A percentile compares a stretch with the other conserved stretches of the same genome.
These are phyloP conservation scores for Astatoreochromis straeleni DNA, from an alignment of 2,113 vertebrate species.

Conservation along the genomic window DNA sequence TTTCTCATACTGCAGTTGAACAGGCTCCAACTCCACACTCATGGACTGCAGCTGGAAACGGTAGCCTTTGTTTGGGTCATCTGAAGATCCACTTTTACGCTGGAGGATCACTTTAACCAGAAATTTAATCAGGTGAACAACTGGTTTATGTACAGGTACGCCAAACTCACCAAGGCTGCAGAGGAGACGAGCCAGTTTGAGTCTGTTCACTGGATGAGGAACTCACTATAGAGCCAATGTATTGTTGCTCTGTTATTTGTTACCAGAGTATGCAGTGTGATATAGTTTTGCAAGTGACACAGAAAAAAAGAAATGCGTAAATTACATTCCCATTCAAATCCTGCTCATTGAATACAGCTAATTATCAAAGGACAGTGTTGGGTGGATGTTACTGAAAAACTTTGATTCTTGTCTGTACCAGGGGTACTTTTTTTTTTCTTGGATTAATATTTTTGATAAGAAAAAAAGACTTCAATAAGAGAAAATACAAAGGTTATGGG, in stretches of 20 bases:
- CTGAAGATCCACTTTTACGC: neutral
- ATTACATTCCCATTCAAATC: neutral
- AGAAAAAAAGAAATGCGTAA: neutral
- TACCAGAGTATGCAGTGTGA: neutral
- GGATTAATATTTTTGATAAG: neutral
- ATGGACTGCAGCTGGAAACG: neutral
- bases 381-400: neutral
- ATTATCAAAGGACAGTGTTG: neutral
- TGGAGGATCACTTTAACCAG: neutral
- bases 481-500: neutral
- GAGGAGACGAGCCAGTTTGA: neutral
- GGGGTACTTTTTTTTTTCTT: neutral
- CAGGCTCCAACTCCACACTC: neutral
- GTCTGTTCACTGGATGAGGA: neutral
- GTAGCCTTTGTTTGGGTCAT: neutral
- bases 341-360: neutral
- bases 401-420: neutral
- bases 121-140: neutral
- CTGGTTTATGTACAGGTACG: neutral
- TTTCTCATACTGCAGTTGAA: neutral
- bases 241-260: neutral
- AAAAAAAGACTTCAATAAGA: neutral
- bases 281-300: neutral
- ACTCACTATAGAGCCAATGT: neutral
- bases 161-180: neutral